Evolutionary conservation across 35 echinoderm and acorn worm species (phyloP).

Genomic region (Lytechinus variegatus): DNA sequence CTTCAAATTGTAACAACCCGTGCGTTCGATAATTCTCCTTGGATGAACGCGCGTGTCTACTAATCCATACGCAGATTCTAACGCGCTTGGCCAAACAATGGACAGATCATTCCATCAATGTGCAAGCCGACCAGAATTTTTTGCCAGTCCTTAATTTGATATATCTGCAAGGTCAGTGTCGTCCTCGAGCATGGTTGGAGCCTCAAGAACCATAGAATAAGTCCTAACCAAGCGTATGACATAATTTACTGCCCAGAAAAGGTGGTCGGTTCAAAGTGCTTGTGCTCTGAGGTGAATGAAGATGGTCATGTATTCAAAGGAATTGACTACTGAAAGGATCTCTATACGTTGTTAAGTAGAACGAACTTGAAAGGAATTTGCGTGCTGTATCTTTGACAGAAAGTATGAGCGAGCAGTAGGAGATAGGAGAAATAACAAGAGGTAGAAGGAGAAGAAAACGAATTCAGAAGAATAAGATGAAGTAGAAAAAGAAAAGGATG

Average conservation of each 20-base stretch:
- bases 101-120: neutral
- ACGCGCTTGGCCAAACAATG: neutral
- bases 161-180: neutral
- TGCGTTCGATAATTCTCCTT: neutral
- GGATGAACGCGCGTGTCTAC: neutral
- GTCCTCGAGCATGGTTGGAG: neutral
- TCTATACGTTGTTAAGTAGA: no score
- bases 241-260: neutral
- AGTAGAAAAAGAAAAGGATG: no score
- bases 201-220: neutral
- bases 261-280: neutral
- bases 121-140: neutral
- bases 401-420: no score
- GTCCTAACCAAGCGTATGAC: neutral
- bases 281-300: neutral
- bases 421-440: no score
- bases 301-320: neutral
- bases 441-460: no score
- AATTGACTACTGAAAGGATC: neutral
- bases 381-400: no score
- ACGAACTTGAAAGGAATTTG: neutral
- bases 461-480: no score
- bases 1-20: neutral
- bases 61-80: conserved; percentile 2
- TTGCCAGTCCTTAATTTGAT: neutral